Conservation (phyloP, 2,888 invertebrate species). For the Apodemia mormo region DNA sequence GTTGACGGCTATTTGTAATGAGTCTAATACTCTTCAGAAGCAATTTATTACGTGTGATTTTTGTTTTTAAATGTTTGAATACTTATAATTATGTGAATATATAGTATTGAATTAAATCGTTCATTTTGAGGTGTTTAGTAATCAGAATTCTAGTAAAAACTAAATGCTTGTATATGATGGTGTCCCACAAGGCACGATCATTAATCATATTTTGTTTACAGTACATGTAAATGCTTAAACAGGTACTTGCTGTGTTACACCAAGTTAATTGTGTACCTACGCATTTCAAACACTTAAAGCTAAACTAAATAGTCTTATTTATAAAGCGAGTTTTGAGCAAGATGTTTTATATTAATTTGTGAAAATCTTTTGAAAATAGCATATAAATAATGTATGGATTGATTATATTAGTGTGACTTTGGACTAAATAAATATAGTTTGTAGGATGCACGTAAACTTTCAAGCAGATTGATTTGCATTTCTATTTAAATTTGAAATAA, state of each 20-base stretch:
- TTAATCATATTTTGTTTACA: constrained; percentile 47
- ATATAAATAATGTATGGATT: too few species aligned
- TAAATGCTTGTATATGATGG: constrained; percentile 45
- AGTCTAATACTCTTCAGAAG: constrained; percentile 78
- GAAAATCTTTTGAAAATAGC: too few species aligned
- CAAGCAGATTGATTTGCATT: too few species aligned
- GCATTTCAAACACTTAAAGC: constrained; percentile 78
- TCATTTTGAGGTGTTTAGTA: constrained; percentile 19
- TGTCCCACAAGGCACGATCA: constrained; percentile 57
- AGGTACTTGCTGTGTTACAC: constrained; percentile 47
- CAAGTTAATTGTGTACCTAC: constrained; percentile 62
- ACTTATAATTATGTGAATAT: constrained; percentile 17
- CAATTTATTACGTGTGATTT: constrained; percentile 62
- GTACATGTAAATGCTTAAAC: constrained; percentile 40
- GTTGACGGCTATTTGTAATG: constrained; percentile 74
- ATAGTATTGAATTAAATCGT: background rate
- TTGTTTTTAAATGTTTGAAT: constrained; percentile 48
- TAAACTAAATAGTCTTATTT: constrained; percentile 52
- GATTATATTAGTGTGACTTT: too few species aligned
- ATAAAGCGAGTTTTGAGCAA: constrained; percentile 63
- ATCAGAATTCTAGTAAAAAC: constrained; percentile 19
- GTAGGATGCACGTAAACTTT: too few species aligned
- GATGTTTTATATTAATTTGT: constrained; percentile 28
- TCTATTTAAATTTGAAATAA: too few species aligned
- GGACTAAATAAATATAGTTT: too few species aligned